These are phyloP conservation scores for Dallia pectoralis DNA, from an alignment of 2,797 vertebrate genomes.

Conservation along the genomic window DNA sequence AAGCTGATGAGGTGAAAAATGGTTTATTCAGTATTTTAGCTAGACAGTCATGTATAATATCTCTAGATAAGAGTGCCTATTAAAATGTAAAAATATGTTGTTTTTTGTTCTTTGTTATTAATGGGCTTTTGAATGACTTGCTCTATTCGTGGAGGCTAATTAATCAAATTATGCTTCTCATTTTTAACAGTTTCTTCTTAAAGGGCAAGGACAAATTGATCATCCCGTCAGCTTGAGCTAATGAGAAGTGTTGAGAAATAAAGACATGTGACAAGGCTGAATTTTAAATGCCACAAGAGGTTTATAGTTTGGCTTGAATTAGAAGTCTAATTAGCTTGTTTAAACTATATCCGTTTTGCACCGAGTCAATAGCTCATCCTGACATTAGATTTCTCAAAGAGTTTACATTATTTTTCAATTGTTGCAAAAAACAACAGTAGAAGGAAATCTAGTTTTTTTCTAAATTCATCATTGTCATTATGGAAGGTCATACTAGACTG, in stretches of 20 bases:
- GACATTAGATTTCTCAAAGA: not conserved
- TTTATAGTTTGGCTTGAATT: not conserved
- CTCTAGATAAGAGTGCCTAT: not conserved
- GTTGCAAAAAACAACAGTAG: not conserved
- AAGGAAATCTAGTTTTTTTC: constrained; percentile 6
- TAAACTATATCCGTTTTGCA: not conserved
- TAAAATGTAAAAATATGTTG: too few relatives aligned
- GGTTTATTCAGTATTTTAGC: not conserved
- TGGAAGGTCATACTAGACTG: not conserved
- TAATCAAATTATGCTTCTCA: too few relatives aligned
- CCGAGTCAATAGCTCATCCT: too few relatives aligned
- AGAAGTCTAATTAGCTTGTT: constrained; percentile 10
- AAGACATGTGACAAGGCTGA: not conserved
- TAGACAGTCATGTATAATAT: not conserved
- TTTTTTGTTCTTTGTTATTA: too few relatives aligned
- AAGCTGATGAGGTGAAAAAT: not conserved
- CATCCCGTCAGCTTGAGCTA: not conserved
- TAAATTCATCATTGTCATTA: constrained; percentile 13
- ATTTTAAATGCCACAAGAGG: not conserved
- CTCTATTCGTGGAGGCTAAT: too few relatives aligned
- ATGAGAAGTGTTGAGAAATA: not conserved
- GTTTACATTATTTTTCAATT: not conserved
- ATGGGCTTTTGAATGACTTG: too few relatives aligned
- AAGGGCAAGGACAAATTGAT: constrained; percentile 6
- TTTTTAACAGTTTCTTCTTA: too few relatives aligned